Evolutionary conservation across 2,113 vertebrate genomes (phyloP), one percentile per base, ranked within the genome.

Genomic region (Alligator sinensis): DNA sequence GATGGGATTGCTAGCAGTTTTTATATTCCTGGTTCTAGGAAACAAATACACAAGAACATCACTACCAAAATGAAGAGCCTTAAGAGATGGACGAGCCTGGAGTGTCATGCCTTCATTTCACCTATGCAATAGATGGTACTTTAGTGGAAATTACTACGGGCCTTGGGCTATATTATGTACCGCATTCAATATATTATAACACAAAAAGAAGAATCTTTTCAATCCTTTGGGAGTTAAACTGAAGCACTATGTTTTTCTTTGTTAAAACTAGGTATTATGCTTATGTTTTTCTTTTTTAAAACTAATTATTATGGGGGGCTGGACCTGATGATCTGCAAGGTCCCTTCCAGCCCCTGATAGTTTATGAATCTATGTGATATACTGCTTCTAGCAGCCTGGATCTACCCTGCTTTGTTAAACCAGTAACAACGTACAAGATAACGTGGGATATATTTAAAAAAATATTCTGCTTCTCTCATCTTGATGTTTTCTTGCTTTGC

Each of bases 401-500:
- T 59, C 30, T 59, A 72, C 74, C 75, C 80, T 88, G 85, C 74
- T 95, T 89, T 88, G 63, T 17, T 86, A 95, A 88, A 87, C 84
- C 80, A 66, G 60, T 75, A 58, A 89, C 92, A 91, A 59, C 62
- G 80, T 91, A 87, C 61, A 47, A 47, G 47, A 47, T 47, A 47
- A 47, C 8, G 8, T 47, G 47, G 47, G 47, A 47, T 47, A 47
- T 9, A 47, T 47, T 28, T 18, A 30, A 70, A 9, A 38, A 63
- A 38, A 79, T 12, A 88, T 93, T 82, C 47, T 86, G 28, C 21
- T 30, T 30, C 80, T 95, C 90, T 91, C 77, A 86, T 72, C 70
- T 89, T 92, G n/a, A 70, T 85, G 8, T 78, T 84, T 89, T 96
- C 89, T 89, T 93, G 88, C 89, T 95, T 96, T 95, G 91, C 91